Conservation (phyloP, 1,140 invertebrate genomes). For the Calliphora vicina region DNA sequence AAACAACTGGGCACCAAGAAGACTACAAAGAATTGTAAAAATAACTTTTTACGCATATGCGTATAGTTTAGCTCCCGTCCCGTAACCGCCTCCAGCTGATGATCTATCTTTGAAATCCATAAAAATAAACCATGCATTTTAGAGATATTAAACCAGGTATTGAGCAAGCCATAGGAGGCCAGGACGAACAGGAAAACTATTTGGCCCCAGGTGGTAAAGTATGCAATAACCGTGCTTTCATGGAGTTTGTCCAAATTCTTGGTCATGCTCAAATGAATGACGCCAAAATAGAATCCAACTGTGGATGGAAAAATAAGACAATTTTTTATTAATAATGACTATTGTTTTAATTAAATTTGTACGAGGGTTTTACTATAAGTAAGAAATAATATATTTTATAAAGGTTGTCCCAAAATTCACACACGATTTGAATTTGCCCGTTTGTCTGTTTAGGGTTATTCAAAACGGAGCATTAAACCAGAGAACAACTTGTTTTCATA, state of each 20-base stretch:
- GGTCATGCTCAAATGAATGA: neutral
- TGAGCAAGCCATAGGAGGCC: conserved; percentile 23
- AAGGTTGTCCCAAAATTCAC: too few species aligned
- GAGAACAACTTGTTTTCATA: too few species aligned
- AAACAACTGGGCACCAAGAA: conserved; percentile 33
- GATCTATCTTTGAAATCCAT: conserved; percentile 38
- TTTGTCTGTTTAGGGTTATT: too few species aligned
- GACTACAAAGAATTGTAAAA: conserved; percentile 25
- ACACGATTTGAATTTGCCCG: too few species aligned
- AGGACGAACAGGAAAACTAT: conserved; percentile 39
- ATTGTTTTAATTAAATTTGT: too few species aligned
- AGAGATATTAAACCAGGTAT: conserved; percentile 34
- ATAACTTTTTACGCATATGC: conserved; percentile 9
- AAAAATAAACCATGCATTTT: conserved; percentile 15
- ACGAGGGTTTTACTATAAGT: too few species aligned
- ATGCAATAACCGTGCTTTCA: conserved; percentile 34
- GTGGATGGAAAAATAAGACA: neutral
- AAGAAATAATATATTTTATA: too few species aligned
- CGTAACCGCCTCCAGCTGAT: conserved; percentile 1
- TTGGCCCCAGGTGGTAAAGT: conserved; percentile 40
- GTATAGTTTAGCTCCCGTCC: conserved; percentile 31
- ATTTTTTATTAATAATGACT: too few species aligned
- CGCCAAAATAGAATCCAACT: conserved; percentile 37
- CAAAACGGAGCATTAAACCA: too few species aligned
- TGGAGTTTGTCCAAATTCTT: neutral